phyloP scores from a whole-genome alignment of 2,113 vertebrate genomes.

The Pollimyrus isidori region DNA sequence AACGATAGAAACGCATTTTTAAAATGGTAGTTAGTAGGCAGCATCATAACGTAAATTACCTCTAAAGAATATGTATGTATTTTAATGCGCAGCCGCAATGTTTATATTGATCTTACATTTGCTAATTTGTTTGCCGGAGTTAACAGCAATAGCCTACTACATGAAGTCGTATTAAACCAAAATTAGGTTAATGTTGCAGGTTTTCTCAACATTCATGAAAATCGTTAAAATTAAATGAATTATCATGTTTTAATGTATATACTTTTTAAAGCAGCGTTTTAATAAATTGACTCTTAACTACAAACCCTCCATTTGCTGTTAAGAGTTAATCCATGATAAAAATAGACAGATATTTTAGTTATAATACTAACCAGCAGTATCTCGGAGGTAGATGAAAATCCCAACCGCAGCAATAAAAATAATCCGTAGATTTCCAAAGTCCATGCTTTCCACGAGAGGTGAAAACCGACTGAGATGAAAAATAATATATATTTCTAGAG shows the following conservation, averaged over 20 bases:
- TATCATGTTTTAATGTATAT: not conserved
- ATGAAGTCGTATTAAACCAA: not conserved
- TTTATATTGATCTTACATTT: not conserved
- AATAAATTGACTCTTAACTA: not conserved
- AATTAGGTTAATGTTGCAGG: not conserved
- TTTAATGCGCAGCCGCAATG: not conserved
- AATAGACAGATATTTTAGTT: not conserved
- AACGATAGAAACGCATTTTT: not conserved
- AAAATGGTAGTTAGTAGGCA: not conserved
- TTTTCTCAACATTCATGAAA: not conserved
- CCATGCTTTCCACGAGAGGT: not conserved
- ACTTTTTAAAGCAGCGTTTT: not conserved
- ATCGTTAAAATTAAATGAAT: not conserved
- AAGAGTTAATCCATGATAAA: not conserved
- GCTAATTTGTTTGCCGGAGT: not conserved
- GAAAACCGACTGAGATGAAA: not conserved
- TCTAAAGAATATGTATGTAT: not conserved
- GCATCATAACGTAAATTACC: not conserved
- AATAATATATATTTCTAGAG: not conserved
- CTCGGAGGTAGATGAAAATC: slow-evolving; percentile 1
- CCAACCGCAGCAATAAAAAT: not conserved
- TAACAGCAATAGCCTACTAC: not conserved
- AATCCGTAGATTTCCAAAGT: slow-evolving; percentile 1
- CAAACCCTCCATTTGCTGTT: not conserved
- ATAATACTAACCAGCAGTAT: not conserved